Conservation (phyloP, 2,888 invertebrate genomes). For the Troides aeacus region DNA sequence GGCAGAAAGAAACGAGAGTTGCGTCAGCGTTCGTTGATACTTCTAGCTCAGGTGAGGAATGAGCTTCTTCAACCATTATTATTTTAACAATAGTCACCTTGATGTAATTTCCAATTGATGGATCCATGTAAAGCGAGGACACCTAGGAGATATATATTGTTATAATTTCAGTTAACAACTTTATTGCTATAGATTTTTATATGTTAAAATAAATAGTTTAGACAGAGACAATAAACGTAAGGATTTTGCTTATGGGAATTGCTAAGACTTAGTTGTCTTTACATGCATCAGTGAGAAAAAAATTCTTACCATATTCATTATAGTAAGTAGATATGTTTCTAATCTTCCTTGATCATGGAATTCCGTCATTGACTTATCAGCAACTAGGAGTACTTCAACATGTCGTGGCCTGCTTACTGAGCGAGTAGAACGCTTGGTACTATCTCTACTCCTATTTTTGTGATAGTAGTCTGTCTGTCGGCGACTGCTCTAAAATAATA, state of each 20-base stretch:
- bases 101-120: slow-evolving; percentile 93
- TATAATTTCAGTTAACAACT: neutral
- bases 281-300: too few species aligned
- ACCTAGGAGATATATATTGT: slow-evolving; percentile 70
- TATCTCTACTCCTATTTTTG: slow-evolving; percentile 37
- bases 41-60: slow-evolving; percentile 82
- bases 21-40: slow-evolving; percentile 90
- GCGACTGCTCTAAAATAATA: slow-evolving; percentile 49
- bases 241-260: too few species aligned
- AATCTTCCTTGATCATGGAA: slow-evolving; percentile 92
- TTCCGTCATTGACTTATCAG: slow-evolving; percentile 92
- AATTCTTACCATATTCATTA: slow-evolving; percentile 93
- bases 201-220: too few species aligned
- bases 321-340: slow-evolving; percentile 91
- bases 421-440: slow-evolving; percentile 60
- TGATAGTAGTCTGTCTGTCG: slow-evolving; percentile 30
- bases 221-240: too few species aligned
- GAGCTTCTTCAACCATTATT: slow-evolving; percentile 85
- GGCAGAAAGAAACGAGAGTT: slow-evolving; percentile 91
- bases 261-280: too few species aligned
- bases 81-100: slow-evolving; percentile 94
- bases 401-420: slow-evolving; percentile 88
- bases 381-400: slow-evolving; percentile 93
- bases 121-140: slow-evolving; percentile 90
- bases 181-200: too few species aligned